A percentile compares a stretch with the other conserved stretches of the same genome.
Conservation (phyloP, 2,888 invertebrate genomes). For the Cantharis rufa region DNA sequence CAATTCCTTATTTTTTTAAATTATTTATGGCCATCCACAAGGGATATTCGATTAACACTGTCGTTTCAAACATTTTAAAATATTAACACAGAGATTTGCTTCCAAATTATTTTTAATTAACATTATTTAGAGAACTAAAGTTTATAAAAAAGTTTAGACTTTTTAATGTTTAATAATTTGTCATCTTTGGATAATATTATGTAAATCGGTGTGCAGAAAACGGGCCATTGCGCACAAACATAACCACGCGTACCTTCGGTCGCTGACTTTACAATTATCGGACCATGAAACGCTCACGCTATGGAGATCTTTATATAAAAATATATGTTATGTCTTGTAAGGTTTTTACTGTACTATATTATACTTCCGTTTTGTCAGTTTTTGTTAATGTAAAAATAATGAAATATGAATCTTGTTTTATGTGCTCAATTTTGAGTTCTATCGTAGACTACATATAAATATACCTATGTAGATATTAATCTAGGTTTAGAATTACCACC, state of each 20-base stretch:
- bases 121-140: neutral
- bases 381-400: constrained; percentile 15
- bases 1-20: neutral
- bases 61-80: neutral
- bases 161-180: constrained; percentile 9
- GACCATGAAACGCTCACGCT: constrained; percentile 42
- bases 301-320: constrained; percentile 27
- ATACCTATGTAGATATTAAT: too few species aligned
- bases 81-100: neutral
- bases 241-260: constrained; percentile 49
- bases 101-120: neutral
- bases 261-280: constrained; percentile 49
- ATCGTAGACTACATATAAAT: too few species aligned
- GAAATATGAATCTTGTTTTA: neutral
- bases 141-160: neutral
- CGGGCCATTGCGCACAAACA: constrained; percentile 35
- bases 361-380: constrained; percentile 24
- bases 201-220: constrained; percentile 12
- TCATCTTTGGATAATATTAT: constrained; percentile 16
- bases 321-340: constrained; percentile 14
- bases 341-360: constrained; percentile 14
- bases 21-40: neutral
- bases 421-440: too few species aligned
- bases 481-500: too few species aligned
- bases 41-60: neutral